Evolutionary conservation across 2,113 vertebrate genomes (phyloP).

Genomic region (Paradoxurus hermaphroditus): DNA sequence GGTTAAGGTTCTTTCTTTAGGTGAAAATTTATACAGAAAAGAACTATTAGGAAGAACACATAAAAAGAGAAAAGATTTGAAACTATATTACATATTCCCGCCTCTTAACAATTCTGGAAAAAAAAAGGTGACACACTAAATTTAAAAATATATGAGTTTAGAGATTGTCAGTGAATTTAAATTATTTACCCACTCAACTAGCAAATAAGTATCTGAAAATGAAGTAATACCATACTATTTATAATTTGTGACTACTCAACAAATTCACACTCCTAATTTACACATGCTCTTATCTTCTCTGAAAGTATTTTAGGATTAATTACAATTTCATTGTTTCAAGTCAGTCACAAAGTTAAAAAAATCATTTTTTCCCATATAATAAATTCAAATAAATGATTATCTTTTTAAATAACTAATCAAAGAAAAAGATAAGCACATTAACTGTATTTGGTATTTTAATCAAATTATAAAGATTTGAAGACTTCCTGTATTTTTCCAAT

Average conservation of each 20-base stretch:
- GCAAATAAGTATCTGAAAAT: background rate
- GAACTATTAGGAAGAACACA: background rate
- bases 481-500: background rate
- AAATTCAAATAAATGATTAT: background rate
- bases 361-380: background rate
- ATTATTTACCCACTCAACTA: background rate
- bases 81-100: slow-evolving; percentile 20
- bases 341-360: background rate
- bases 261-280: background rate
- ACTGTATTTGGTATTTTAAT: too few relatives aligned
- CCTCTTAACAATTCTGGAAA: background rate
- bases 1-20: background rate
- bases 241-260: background rate
- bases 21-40: slow-evolving; percentile 8
- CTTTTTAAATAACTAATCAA: background rate
- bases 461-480: background rate
- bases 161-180: slow-evolving; percentile 14
- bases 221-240: slow-evolving; percentile 17
- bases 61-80: background rate
- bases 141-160: background rate
- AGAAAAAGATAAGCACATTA: background rate
- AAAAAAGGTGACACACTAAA: background rate
- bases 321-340: background rate
- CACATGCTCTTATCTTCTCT: background rate
- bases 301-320: slow-evolving; percentile 23